phyloP scores from a whole-genome alignment of 2,113 vertebrate genomes.

The Lasiurus borealis region DNA sequence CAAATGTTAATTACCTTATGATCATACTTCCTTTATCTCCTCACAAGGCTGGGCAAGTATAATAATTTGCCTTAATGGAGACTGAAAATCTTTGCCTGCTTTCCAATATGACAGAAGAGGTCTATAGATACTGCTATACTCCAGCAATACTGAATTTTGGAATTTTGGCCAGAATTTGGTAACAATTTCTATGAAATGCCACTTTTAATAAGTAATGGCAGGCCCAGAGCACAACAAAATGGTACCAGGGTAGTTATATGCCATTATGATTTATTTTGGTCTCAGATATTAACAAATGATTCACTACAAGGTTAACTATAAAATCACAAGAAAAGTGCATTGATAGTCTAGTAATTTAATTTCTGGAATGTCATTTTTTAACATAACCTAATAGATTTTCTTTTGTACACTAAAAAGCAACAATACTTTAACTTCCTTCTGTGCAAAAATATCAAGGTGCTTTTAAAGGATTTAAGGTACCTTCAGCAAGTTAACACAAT shows the following conservation, averaged over 20 bases:
- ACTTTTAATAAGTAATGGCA: slow-evolving; percentile 44
- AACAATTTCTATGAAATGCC: slow-evolving; percentile 39
- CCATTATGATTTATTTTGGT: slow-evolving; percentile 54
- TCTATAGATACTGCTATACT: not conserved
- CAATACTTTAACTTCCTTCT: slow-evolving; percentile 32
- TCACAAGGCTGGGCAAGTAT: not conserved
- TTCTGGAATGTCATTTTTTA: slow-evolving; percentile 25
- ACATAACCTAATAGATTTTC: not conserved
- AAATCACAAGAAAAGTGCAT: not conserved
- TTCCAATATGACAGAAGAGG: not conserved
- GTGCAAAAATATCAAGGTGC: not conserved
- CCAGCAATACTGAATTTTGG: not conserved
- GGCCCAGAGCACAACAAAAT: slow-evolving; percentile 6
- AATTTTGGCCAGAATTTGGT: not conserved
- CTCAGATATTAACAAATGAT: slow-evolving; percentile 52
- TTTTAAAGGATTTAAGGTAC: slow-evolving; percentile 42
- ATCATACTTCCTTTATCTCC: not conserved
- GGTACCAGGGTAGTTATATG: not conserved
- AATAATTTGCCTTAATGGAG: slow-evolving; percentile 8
- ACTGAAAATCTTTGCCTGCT: slow-evolving; percentile 22
- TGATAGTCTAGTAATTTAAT: slow-evolving; percentile 39
- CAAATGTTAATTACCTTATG: slow-evolving; percentile 52
- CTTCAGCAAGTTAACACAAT: slow-evolving; percentile 48
- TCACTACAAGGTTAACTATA: slow-evolving; percentile 51
- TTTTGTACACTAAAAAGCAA: slow-evolving; percentile 44